Percentiles rank a stretch among this genome's conserved stretches.
phyloP scores from a whole-genome alignment of 2,888 invertebrate genomes.

The Xestoiulus laeticollis region DNA sequence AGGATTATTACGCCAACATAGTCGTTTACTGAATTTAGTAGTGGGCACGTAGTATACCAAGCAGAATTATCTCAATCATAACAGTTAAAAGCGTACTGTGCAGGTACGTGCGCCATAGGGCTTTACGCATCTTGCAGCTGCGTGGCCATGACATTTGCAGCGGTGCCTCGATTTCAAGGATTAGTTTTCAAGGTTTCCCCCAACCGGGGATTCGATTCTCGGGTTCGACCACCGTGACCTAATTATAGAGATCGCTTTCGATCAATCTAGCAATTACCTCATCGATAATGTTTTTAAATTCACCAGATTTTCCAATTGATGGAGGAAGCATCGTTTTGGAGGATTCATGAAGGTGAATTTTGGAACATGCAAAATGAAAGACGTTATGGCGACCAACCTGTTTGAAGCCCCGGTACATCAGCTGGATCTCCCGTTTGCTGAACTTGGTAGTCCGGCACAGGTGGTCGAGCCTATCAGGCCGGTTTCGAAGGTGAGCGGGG shows the following conservation, averaged over 20 bases:
- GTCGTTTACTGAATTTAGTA: too few species aligned
- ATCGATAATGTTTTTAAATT: neutral
- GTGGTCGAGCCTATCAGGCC: slow-evolving; percentile 81
- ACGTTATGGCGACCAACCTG: slow-evolving; percentile 69
- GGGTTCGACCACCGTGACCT: neutral
- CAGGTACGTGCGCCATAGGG: neutral
- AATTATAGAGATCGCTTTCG: neutral
- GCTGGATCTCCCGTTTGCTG: slow-evolving; percentile 83
- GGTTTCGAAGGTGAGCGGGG: slow-evolving; percentile 65
- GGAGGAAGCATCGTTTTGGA: neutral
- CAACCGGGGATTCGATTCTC: neutral
- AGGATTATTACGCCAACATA: too few species aligned
- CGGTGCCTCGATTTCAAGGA: neutral
- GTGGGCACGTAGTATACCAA: too few species aligned
- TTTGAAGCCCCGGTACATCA: slow-evolving; percentile 90
- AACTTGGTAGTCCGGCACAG: slow-evolving; percentile 82
- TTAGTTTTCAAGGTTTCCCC: neutral
- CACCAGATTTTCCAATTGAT: neutral
- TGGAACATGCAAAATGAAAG: neutral
- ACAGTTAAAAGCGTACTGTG: neutral
- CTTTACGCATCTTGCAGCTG: neutral
- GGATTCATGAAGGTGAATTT: neutral
- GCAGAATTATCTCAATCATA: too few species aligned
- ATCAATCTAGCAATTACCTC: neutral
- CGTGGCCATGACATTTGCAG: slow-evolving; percentile 15